Base-by-base conservation (phyloP, 1,140 invertebrate genomes). In the Tetramorium simillimum region DNA sequence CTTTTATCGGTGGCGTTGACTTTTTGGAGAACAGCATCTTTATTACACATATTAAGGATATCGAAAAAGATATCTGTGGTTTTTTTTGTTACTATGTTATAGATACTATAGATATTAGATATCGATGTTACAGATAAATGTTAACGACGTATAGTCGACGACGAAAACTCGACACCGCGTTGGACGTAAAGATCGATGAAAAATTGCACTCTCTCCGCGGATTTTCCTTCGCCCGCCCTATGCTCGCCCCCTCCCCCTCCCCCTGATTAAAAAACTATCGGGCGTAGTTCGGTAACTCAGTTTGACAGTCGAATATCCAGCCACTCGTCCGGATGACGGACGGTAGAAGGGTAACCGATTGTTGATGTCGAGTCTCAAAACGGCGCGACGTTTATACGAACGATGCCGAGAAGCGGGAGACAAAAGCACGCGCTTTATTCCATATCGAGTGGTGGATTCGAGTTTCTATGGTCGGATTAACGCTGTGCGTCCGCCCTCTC, bases 391-490 rank as follows among this genome's bases (percentile, higher is more conserved):
- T 73, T 82, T 82, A 73, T 82, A 73, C 80, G 80, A 75, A 33
- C 37, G 53, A 40, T 58, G 67, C 80, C 80, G 67, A 72, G 80
- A 75, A 84, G 28, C 80, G 53, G 69, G 80, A 75, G 69, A 84
- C 80, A 84, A 84, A 84, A 84, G 53, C 69, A n/a, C 80, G 69
- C 80, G 80, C 80, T 84, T 84, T 84, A 84, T 84, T 84, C 80
- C 69, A 84, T 81, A 81, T 75, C 80, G 80, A 82, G 63, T 84
- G 77, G 80, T 80, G 63, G 51, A 86, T 86, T 86, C 80, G 80
- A 84, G 80, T 84, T 84, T 84, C 80, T 84, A 75, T 75, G 85
- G 85, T 86, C 76, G 85, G 85, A 86, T 84, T 80, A 84, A 86
- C 85, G 77, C 76, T 56, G 58, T 10, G n/a, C 43, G 37, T 16